Evolutionary conservation across 2,888 invertebrate genomes (phyloP), one percentile per base, ranked within the genome.

Genomic region (Anaspis maculata): DNA sequence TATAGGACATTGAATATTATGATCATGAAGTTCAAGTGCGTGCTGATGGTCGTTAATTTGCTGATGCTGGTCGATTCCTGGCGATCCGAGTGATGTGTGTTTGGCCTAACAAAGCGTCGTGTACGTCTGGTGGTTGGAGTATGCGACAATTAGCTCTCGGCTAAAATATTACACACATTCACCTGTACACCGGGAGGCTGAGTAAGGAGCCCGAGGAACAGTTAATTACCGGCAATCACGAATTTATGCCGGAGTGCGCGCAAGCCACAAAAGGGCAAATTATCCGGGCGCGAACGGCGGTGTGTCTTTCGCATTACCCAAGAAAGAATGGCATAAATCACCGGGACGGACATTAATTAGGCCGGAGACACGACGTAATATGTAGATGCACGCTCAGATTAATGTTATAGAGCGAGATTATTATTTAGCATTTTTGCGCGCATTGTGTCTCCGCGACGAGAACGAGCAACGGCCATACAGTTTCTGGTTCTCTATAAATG

Each of bases 301-400:
- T 41, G 42, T 48, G 44, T 46, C 46, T 49, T 49, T 47, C 47
- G 43, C 45, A 34, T 30, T 27, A 25, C 34, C 38, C 41, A 48
- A 52, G 51, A 52, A 13, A 55, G 51, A 51, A 48, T 48, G 49
- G 56, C 59, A 61, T 64, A 63, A 64, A 63, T 64, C 62, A 62
- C 62, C 42, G 30, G 38, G 41, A 51, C 43, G 56, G 60, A 63
- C 64, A 59, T 63, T 64, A 64, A 64, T 64, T 62, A 62, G 61
- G 54, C 54, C 56, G 41, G 54, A 44, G 59, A 61, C 59, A 56
- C 60, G 54, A 52, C 54, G 57, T 59, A 59, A 60, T 61, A 61
- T 61, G 61, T 59, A 60, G 60, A 61, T 61, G 51, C 58, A 59
- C 56, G 57, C 39, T 52, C 48, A 56, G 59, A 61, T 61, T 59